Percentiles rank a stretch among this genome's conserved stretches.
Evolutionary conservation across 92 coral and sea anemone genomes (phyloP).

Genomic region (Galaxea fascicularis): DNA sequence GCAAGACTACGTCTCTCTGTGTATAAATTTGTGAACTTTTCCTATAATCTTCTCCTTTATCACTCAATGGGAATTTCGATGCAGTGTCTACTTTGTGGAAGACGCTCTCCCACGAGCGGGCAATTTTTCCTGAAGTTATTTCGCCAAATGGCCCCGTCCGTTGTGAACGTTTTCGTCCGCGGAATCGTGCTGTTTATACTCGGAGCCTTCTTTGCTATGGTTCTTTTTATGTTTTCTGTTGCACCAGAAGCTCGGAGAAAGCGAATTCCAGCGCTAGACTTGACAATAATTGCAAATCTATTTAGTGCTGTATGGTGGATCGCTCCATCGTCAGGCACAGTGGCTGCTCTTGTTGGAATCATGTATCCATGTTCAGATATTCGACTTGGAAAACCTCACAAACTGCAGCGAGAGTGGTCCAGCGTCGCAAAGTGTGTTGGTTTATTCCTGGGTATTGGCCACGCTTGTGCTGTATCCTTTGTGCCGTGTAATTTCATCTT

Average conservation of each 20-base stretch:
- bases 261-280: conserved; percentile 80
- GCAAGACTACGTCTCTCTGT: not conserved
- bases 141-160: conserved; percentile 82
- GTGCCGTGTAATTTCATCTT: not conserved
- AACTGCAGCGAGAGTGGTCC: conserved; percentile 95
- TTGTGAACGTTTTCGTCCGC: conserved; percentile 91
- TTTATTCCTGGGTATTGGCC: conserved; percentile 95
- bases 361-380: conserved; percentile 93
- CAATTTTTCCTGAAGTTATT: conserved; percentile 75
- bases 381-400: conserved; percentile 95
- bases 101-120: conserved; percentile 80
- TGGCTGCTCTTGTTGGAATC: conserved; percentile 91
- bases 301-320: conserved; percentile 97
- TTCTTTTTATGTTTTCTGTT: conserved; percentile 86
- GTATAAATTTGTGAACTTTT: conserved; percentile 10
- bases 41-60: not conserved
- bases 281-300: conserved; percentile 82
- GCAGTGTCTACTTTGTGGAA: conserved; percentile 86
- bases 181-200: conserved; percentile 91
- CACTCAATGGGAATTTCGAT: conserved; percentile 48
- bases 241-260: conserved; percentile 88
- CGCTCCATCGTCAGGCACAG: conserved; percentile 95
- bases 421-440: conserved; percentile 95
- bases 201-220: conserved; percentile 90
- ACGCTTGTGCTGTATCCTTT: conserved; percentile 99